phyloP scores from a whole-genome alignment of 2,113 vertebrate genomes.

The Rhinolophus ferrumequinum region DNA sequence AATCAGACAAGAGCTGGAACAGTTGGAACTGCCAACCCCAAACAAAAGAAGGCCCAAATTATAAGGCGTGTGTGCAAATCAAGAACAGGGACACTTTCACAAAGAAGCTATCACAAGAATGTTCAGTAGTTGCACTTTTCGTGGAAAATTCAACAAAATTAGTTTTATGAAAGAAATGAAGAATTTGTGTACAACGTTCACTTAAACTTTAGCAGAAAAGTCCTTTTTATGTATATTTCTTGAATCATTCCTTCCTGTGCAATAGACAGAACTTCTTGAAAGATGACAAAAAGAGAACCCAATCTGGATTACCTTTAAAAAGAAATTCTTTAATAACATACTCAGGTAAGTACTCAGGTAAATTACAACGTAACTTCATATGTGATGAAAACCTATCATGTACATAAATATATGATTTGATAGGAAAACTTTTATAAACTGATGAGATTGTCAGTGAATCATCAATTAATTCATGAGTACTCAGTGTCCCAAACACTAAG shows the following conservation, averaged over 20 bases:
- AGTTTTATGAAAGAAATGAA: conserved; percentile 39
- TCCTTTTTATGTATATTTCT: conserved; percentile 43
- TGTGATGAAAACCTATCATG: background rate
- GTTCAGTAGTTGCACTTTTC: conserved; percentile 82
- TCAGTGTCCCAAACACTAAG: background rate
- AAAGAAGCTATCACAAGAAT: conserved; percentile 84
- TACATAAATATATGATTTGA: background rate
- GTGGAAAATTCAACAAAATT: conserved; percentile 73
- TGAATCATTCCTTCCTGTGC: conserved; percentile 13
- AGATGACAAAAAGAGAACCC: background rate
- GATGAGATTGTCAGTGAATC: background rate
- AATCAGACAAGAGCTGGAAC: conserved; percentile 83
- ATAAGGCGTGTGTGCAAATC: conserved; percentile 64
- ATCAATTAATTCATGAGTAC: background rate
- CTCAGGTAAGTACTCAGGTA: background rate
- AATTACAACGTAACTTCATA: background rate
- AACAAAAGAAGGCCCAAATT: conserved; percentile 87
- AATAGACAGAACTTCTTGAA: background rate
- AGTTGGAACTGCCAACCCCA: conserved; percentile 83
- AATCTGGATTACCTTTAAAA: conserved; percentile 6
- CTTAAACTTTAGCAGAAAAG: conserved; percentile 67
- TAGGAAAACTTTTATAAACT: background rate
- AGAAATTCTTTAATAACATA: background rate
- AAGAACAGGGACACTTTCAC: conserved; percentile 86
- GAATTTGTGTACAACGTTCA: conserved; percentile 61